Evolutionary conservation across 2,797 vertebrate species (phyloP).

Genomic region (Lithobates sylvaticus): DNA sequence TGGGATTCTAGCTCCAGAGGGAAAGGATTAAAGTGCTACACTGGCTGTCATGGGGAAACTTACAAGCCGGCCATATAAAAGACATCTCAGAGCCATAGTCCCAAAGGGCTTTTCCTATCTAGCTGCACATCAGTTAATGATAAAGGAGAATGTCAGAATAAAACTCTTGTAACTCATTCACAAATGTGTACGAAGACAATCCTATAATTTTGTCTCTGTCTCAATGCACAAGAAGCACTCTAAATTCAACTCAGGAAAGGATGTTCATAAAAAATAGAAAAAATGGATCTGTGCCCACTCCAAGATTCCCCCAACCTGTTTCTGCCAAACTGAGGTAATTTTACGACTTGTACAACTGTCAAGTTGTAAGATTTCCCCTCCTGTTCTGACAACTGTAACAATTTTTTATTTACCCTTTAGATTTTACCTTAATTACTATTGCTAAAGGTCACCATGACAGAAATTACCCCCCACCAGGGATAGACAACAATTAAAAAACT

Average conservation of each 20-base stretch:
- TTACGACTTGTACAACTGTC: too few relatives aligned
- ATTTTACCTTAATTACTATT: too few relatives aligned
- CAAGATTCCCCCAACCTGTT: background rate
- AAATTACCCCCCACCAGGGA: too few relatives aligned
- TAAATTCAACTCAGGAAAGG: background rate
- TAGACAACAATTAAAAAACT: too few relatives aligned
- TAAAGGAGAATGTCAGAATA: slow-evolving; percentile 51
- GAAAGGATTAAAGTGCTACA: slow-evolving; percentile 31
- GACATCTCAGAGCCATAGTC: slow-evolving; percentile 44
- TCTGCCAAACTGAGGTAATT: too few relatives aligned
- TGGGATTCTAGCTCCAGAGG: slow-evolving; percentile 46
- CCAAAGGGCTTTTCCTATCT: slow-evolving; percentile 46
- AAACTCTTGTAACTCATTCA: slow-evolving; percentile 34
- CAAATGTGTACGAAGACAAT: slow-evolving; percentile 32
- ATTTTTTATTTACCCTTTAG: too few relatives aligned
- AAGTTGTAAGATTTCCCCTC: too few relatives aligned
- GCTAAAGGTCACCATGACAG: too few relatives aligned
- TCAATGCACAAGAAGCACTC: slow-evolving; percentile 6
- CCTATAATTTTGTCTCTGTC: background rate
- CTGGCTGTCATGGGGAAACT: slow-evolving; percentile 42
- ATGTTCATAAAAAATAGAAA: slow-evolving; percentile 19
- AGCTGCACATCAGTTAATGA: slow-evolving; percentile 54
- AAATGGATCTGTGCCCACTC: background rate
- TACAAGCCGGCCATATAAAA: slow-evolving; percentile 51
- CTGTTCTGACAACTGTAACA: too few relatives aligned